Evolutionary conservation across 1,140 invertebrate species (phyloP), one percentile per base, ranked within the genome.

Genomic region (Pseudomyrmex concolor): DNA sequence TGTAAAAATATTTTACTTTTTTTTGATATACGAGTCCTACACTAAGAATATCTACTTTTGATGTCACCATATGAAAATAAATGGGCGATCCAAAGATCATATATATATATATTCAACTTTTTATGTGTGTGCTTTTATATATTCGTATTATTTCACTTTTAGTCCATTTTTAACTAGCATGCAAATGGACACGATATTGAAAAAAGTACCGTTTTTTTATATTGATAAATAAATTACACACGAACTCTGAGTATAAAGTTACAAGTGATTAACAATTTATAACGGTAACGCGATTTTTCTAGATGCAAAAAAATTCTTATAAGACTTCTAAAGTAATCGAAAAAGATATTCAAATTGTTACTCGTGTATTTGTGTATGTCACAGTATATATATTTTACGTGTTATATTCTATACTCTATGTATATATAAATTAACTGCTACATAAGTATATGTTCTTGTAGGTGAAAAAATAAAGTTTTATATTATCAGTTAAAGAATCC

Each of bases 1-100:
- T 89, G 80, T 88, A 86, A 87, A 86, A 73, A 72, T 77, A 71
- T 78, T 88, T 89, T 90, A 76, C 55, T 86, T 90, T 10, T 12
- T 51, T 51, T 51, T 51, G 13, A 51, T 90, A 86, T 88, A 90
- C 66, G 74, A 71, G 78, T 63, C 62, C 72, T 87, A 87, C 80
- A 89, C 12, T 7, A 34, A 70, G 25, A 80, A 34, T 34, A 34
- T 34, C 34, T 89, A 72, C 48, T 87, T 89, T 86, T 87, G 77
- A 84, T 45, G n/a, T 68, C 72, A 55, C 10, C 86, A n/a, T 83
- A 85, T 85, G 22, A 50, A 83, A 87, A 81, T 89, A 87, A 43
- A n/a, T 68, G 62, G 80, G 78, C 89, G 84, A 81, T 81, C 62
- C 68, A 78, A 67, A 12, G 43, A 34, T 34, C 59, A 84, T 57